A percentile compares a stretch with the other conserved stretches of the same genome.
Conservation (phyloP, 2,888 invertebrate genomes). For the Drosophila cognata region DNA sequence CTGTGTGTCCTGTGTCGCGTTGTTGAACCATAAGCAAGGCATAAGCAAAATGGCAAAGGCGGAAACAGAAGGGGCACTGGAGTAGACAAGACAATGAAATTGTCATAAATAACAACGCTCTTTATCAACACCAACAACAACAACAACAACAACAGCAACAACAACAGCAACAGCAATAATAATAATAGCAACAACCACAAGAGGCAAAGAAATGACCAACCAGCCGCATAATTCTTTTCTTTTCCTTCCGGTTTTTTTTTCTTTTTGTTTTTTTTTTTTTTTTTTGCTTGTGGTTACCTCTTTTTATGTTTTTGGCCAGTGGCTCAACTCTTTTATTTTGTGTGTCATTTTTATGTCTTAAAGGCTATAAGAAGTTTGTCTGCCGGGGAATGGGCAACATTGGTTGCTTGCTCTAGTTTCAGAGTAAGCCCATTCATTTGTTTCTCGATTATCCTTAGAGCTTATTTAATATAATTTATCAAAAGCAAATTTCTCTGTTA, state of each 20-base stretch:
- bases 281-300: constrained; percentile 10
- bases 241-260: constrained; percentile 22
- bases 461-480: background rate
- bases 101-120: constrained; percentile 76
- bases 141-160: constrained; percentile 48
- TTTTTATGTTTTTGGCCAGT: constrained; percentile 62
- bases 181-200: constrained; percentile 20
- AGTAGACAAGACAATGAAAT: constrained; percentile 77
- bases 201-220: constrained; percentile 53
- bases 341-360: constrained; percentile 63
- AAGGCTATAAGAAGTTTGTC: constrained; percentile 61
- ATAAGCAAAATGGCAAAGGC: constrained; percentile 65
- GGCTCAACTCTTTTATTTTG: constrained; percentile 69
- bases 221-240: constrained; percentile 64
- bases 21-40: constrained; percentile 29
- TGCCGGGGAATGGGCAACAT: constrained; percentile 4
- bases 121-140: constrained; percentile 45
- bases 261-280: constrained; percentile 1
- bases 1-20: constrained; percentile 22
- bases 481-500: background rate
- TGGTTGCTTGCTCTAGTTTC: constrained; percentile 1
- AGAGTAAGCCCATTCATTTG: background rate
- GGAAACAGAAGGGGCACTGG: constrained; percentile 67
- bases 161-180: constrained; percentile 38
- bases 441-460: constrained; percentile 3